These are phyloP conservation scores for Dipodomys ordii DNA, from an alignment of 2,113 vertebrate genomes.

Conservation along the genomic window DNA sequence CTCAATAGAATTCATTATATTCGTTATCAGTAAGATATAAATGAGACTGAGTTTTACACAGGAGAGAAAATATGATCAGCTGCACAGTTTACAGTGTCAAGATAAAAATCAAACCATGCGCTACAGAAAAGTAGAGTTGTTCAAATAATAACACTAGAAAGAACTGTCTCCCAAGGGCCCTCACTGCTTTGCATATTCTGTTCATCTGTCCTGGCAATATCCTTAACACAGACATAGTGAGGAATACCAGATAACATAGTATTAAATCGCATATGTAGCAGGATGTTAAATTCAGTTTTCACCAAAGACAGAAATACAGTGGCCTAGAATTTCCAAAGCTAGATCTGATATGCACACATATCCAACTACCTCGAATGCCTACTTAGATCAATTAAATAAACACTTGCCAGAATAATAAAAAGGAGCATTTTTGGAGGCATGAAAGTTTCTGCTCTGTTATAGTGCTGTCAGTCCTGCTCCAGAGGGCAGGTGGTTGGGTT, in stretches of 20 bases:
- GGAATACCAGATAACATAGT: background rate
- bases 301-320: background rate
- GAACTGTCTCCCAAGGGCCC: background rate
- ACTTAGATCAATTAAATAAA: background rate
- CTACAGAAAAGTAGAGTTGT: constrained; percentile 17
- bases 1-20: background rate
- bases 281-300: constrained; percentile 40
- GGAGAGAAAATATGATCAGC: background rate
- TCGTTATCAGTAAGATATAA: constrained; percentile 8
- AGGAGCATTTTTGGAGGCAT: background rate
- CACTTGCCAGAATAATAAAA: background rate
- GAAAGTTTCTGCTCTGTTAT: background rate
- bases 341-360: background rate
- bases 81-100: constrained; percentile 1
- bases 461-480: background rate
- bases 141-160: constrained; percentile 35
- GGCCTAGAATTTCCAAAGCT: constrained; percentile 43
- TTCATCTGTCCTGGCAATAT: background rate
- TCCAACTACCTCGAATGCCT: background rate
- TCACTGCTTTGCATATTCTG: background rate
- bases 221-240: background rate
- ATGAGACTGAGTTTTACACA: background rate
- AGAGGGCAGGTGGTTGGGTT: background rate
- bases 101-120: constrained; percentile 35
- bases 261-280: background rate